These are phyloP conservation scores for Notodonta dromedarius DNA, from an alignment of 2,888 invertebrate species.

Conservation along the genomic window DNA sequence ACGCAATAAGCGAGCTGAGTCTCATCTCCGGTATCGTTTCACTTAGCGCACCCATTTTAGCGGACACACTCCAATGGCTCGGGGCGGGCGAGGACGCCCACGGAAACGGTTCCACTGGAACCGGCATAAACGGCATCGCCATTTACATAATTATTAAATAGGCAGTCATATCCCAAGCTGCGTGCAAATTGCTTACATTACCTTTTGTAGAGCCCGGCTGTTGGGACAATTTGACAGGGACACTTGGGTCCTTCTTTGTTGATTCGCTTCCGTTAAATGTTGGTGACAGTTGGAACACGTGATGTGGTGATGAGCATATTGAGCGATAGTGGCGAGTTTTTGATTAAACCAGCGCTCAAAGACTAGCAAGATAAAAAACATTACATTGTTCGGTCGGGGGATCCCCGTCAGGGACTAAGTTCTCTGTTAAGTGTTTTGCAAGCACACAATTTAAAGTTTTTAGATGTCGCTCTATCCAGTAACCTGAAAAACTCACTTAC, in stretches of 20 bases:
- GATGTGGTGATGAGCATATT: too few relatives aligned
- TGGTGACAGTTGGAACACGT: not conserved
- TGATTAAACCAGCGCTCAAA: not conserved
- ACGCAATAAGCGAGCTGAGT: constrained; percentile 48
- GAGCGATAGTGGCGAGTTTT: too few relatives aligned
- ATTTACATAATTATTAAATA: constrained; percentile 40
- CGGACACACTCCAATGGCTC: constrained; percentile 62
- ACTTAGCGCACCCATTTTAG: constrained; percentile 61
- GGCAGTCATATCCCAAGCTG: constrained; percentile 31
- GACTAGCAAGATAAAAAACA: not conserved
- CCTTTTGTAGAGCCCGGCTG: constrained; percentile 20
- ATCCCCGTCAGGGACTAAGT: too few relatives aligned
- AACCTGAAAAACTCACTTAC: too few relatives aligned
- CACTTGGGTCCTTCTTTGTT: constrained; percentile 11
- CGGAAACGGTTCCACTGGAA: constrained; percentile 40
- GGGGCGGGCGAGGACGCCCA: constrained; percentile 36
- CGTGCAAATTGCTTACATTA: constrained; percentile 27
- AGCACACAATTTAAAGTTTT: too few relatives aligned
- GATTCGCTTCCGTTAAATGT: constrained; percentile 12
- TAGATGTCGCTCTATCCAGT: too few relatives aligned
- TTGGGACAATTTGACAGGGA: constrained; percentile 14
- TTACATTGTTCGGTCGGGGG: not conserved
- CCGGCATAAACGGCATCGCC: constrained; percentile 33
- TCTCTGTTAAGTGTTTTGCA: too few relatives aligned
- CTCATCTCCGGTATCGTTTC: constrained; percentile 74